A percentile compares a stretch with the other conserved stretches of the same genome.
Conservation (phyloP, 92 coral and sea anemone species). For the Muricea muricata region DNA sequence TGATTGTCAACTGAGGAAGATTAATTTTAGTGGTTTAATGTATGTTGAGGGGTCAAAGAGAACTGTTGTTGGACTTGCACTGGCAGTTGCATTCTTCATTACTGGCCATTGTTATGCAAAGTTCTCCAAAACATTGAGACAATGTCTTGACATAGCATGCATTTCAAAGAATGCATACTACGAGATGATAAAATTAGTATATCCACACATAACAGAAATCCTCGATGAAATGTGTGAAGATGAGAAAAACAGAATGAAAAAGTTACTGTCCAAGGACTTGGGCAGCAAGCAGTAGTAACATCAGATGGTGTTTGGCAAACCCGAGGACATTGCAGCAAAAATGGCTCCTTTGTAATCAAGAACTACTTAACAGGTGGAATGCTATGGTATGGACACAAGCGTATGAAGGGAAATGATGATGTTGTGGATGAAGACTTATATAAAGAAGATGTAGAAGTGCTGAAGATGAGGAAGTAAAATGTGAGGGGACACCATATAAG, state of each 20-base stretch:
- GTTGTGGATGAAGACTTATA: conserved; percentile 62
- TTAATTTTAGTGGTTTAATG: conserved; percentile 48
- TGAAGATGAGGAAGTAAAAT: conserved; percentile 32
- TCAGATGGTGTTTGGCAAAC: conserved; percentile 80
- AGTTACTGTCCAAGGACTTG: too few species aligned
- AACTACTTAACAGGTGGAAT: conserved; percentile 63
- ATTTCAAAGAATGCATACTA: conserved; percentile 53
- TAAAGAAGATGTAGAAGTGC: conserved; percentile 58
- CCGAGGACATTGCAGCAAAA: conserved; percentile 61
- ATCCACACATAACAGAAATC: conserved; percentile 38
- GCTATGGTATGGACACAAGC: conserved; percentile 69
- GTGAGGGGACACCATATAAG: conserved; percentile 32
- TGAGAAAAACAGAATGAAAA: conserved; percentile 25
- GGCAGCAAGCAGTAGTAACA: conserved; percentile 62
- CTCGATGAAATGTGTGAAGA: neutral
- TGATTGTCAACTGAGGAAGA: conserved; percentile 19
- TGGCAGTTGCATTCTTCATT: conserved; percentile 59
- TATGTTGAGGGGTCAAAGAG: conserved; percentile 57
- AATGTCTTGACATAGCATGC: conserved; percentile 49
- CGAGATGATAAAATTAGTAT: conserved; percentile 52
- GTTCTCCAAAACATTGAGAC: conserved; percentile 41
- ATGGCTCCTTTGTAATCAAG: conserved; percentile 33
- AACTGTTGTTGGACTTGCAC: conserved; percentile 67
- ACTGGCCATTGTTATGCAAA: conserved; percentile 66
- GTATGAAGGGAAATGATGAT: conserved; percentile 64